A percentile compares a stretch with the other conserved stretches of the same genome.
These are phyloP conservation scores for Lydus trimaculatus DNA, from an alignment of 2,888 invertebrate species.

Conservation along the genomic window DNA sequence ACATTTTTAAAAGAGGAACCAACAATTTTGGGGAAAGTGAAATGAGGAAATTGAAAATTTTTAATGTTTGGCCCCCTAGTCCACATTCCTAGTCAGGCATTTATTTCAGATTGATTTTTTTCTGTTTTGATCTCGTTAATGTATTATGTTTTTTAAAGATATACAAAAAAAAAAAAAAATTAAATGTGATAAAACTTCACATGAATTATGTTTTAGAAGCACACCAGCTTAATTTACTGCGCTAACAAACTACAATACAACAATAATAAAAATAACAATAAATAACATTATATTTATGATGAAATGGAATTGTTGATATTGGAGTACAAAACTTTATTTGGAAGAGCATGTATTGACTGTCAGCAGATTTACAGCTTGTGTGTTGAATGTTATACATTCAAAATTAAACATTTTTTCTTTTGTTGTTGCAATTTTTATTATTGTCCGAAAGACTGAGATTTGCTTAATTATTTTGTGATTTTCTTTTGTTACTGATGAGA, in stretches of 20 bases:
- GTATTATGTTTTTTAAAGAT: conserved; percentile 24
- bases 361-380: neutral
- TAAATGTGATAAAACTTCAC: conserved; percentile 29
- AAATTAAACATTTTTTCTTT: neutral
- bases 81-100: conserved; percentile 43
- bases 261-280: neutral
- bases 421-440: neutral
- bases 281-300: neutral
- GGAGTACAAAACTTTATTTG: neutral
- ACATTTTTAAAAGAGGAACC: conserved; percentile 81
- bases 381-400: neutral
- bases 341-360: neutral
- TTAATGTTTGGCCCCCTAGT: conserved; percentile 27
- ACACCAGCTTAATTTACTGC: neutral
- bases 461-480: neutral
- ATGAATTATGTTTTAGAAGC: conserved; percentile 15
- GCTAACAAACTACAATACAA: neutral
- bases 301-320: neutral
- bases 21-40: conserved; percentile 65
- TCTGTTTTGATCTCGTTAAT: conserved; percentile 43
- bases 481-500: neutral
- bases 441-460: neutral
- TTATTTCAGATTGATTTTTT: conserved; percentile 22
- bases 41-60: conserved; percentile 24
- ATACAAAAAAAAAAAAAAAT: no score